Conservation (phyloP, 2,113 vertebrate genomes). For the Gorsachius goisagi region DNA sequence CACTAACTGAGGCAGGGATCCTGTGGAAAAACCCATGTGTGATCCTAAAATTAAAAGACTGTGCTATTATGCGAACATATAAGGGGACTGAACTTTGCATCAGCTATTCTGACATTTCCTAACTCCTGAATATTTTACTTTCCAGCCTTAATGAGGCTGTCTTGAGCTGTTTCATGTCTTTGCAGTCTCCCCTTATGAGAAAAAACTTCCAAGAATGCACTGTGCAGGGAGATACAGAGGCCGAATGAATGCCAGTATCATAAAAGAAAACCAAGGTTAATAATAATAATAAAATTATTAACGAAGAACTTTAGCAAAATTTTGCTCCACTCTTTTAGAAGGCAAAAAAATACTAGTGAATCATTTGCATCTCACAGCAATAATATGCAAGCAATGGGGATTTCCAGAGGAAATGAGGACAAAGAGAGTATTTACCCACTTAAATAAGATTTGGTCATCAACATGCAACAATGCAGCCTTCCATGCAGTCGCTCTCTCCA, state of each 20-base stretch:
- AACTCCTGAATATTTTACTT: background rate
- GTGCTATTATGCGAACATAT: background rate
- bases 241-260: background rate
- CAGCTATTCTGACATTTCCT: background rate
- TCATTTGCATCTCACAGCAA: background rate
- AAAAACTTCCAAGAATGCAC: background rate
- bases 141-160: background rate
- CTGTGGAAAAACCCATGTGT: background rate
- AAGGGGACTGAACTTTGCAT: background rate
- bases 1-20: constrained; percentile 10
- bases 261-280: background rate
- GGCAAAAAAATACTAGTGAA: background rate
- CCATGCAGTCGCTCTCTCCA: background rate
- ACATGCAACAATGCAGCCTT: background rate
- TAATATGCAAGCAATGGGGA: background rate
- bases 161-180: background rate
- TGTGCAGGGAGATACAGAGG: background rate
- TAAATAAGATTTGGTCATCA: background rate
- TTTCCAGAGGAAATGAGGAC: background rate
- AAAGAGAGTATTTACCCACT: background rate
- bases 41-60: constrained; percentile 22
- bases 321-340: background rate
- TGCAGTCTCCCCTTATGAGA: background rate
- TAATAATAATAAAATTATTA: background rate
- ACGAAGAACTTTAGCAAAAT: background rate